These are phyloP conservation scores for Catagonus wagneri DNA, from an alignment of 2,113 vertebrate genomes.

Conservation along the genomic window DNA sequence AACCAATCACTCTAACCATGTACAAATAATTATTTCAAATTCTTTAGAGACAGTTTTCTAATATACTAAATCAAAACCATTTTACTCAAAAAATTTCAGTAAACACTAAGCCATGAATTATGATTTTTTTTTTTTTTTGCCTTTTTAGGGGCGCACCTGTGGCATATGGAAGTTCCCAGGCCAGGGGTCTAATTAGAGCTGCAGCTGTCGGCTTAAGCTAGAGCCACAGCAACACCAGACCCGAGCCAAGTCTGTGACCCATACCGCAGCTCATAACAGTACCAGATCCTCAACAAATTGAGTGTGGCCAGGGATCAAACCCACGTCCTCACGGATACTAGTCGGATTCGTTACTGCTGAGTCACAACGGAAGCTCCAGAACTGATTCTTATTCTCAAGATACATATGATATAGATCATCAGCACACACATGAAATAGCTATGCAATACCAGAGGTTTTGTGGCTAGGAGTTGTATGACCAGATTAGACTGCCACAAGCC, in stretches of 20 bases:
- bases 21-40: slow-evolving; percentile 23
- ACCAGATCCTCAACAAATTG: no score
- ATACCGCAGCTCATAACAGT: no score
- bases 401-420: not conserved
- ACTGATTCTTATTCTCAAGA: not conserved
- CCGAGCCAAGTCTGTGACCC: no score
- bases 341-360: no score
- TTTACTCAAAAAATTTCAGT: slow-evolving; percentile 4
- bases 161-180: no score
- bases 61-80: not conserved
- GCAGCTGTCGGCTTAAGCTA: no score
- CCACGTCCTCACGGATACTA: no score
- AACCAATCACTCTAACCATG: not conserved
- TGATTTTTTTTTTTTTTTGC: not conserved
- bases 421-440: not conserved
- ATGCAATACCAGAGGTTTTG: not conserved
- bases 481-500: not conserved
- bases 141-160: no score
- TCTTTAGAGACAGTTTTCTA: not conserved
- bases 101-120: not conserved
- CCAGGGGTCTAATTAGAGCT: no score
- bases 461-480: not conserved
- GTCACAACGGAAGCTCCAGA: not conserved
- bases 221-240: no score
- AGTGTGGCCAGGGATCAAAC: no score